Evolutionary conservation across 2,888 invertebrate genomes (phyloP).

Genomic region (Drosophila ezoana): DNA sequence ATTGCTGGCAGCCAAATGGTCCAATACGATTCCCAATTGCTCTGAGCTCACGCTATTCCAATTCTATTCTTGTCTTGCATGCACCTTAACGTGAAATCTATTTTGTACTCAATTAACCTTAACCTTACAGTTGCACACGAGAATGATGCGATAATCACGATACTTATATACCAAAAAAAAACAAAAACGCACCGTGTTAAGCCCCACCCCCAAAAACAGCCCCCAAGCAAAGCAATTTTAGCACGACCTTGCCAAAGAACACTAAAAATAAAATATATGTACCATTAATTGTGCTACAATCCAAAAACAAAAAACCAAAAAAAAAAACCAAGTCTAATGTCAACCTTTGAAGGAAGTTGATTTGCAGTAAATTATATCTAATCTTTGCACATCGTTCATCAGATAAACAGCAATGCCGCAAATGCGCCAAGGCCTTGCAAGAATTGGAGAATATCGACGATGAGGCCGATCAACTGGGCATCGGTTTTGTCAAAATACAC

Average conservation of each 20-base stretch:
- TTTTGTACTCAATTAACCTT: conserved; percentile 47
- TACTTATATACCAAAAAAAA: conserved; percentile 6
- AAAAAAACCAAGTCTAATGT: conserved; percentile 33
- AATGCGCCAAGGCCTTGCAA: conserved; percentile 94
- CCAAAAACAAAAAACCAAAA: conserved; percentile 1
- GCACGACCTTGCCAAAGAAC: conserved; percentile 19
- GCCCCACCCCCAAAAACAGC: not conserved
- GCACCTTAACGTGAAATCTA: conserved; percentile 28
- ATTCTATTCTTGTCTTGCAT: conserved; percentile 52
- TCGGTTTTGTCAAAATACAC: conserved; percentile 97
- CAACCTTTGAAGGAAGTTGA: conserved; percentile 37
- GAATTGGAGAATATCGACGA: conserved; percentile 97
- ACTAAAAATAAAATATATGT: conserved; percentile 36
- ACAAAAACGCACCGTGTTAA: conserved; percentile 1
- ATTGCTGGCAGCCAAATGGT: conserved; percentile 44
- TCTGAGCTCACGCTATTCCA: conserved; percentile 23
- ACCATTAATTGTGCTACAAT: conserved; percentile 38
- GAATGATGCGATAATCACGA: conserved; percentile 34
- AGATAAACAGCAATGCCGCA: conserved; percentile 97
- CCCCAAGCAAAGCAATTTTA: conserved; percentile 7
- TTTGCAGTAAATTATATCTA: conserved; percentile 30
- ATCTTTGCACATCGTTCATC: conserved; percentile 46
- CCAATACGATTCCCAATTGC: conserved; percentile 41
- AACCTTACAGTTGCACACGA: conserved; percentile 38
- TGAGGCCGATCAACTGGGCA: conserved; percentile 96